Base-by-base conservation (phyloP, 2,797 vertebrate genomes). In the Taenioides sp. region DNA sequence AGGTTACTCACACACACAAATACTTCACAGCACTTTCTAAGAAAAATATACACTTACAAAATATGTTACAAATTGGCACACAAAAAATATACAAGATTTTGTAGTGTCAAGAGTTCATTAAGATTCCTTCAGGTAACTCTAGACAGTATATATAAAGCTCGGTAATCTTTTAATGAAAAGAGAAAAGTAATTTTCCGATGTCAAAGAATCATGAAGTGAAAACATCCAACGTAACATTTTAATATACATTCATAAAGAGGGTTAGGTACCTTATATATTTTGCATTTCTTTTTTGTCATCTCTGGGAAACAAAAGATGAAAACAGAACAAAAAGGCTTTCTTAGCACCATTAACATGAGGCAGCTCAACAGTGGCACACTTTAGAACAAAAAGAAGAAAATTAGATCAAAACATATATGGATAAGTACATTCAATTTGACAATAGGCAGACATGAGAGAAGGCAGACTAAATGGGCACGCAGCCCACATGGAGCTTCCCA, bases 31-130 rank as follows among this genome's bases (percentile, higher is more conserved):
- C 97, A 99, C 98, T 98, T 98, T 94, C 98, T 99, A 99, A 98
- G 97, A 99, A 99, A 99, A 99, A 99, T 99, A 99, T 98, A 99
- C 98, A 99, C 97, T 97, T 99, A 99, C 97, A 99, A 99, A 99
- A 99, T 99, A 99, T 99, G 95, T 98, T 99, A 99, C 98, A 99
- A 99, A 99, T 99, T 98, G 97, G 97, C 97, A 99, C 98, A 98
- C 97, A 98, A 99, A 99, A 99, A 99, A 99, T 99, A 99, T 99
- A 99, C 98, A 98, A 98, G 97, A 98, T 98, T 98, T 98, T 97
- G 96, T 98, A 85, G 96, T 95, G 96, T 98, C 95, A 97, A 97
- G 96, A 98, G 96, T 97, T 97, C 95, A 95, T 97, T 97, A 98
- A 97, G 97, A 97, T 97, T 98, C 96, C 96, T 95, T 97, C 96